phyloP scores from a whole-genome alignment of 2,888 invertebrate species.

The Acronicta leporina region DNA sequence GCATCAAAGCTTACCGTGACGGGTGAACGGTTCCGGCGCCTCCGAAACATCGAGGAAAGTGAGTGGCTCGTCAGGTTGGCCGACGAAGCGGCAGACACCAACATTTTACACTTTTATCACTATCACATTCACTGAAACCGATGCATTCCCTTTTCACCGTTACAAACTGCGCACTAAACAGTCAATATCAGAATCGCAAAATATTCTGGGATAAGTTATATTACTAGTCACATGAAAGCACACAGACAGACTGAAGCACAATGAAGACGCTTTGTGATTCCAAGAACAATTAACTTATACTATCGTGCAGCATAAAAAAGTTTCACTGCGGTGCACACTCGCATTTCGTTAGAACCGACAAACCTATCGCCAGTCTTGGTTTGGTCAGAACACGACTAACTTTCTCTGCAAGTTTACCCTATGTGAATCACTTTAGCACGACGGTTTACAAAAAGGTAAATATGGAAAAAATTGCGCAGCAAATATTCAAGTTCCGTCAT shows the following conservation, averaged over 20 bases:
- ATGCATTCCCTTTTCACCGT: conserved; percentile 52
- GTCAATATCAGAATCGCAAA: conserved; percentile 20
- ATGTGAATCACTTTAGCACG: conserved; percentile 43
- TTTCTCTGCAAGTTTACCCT: conserved; percentile 65
- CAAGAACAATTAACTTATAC: conserved; percentile 64
- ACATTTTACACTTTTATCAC: conserved; percentile 65
- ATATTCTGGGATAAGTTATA: conserved; percentile 29
- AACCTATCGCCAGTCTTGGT: conserved; percentile 68
- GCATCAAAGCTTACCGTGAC: conserved; percentile 66
- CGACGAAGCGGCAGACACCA: conserved; percentile 72
- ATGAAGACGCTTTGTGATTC: conserved; percentile 51
- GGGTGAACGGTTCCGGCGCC: conserved; percentile 68
- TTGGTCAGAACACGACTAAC: conserved; percentile 66
- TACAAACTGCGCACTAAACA: conserved; percentile 32
- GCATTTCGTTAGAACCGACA: conserved; percentile 55
- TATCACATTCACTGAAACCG: conserved; percentile 56
- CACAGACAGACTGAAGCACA: conserved; percentile 53
- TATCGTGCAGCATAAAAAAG: conserved; percentile 60
- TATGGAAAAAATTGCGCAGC: conserved; percentile 15
- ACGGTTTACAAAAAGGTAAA: conserved; percentile 23
- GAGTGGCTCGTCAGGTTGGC: conserved; percentile 74
- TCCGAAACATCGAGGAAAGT: conserved; percentile 78
- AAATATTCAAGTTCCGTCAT: too few species aligned
- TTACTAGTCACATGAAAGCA: conserved; percentile 44
- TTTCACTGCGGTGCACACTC: conserved; percentile 60